Evolutionary conservation across 1,140 invertebrate genomes (phyloP).

Genomic region (Melipona quadrifasciata): DNA sequence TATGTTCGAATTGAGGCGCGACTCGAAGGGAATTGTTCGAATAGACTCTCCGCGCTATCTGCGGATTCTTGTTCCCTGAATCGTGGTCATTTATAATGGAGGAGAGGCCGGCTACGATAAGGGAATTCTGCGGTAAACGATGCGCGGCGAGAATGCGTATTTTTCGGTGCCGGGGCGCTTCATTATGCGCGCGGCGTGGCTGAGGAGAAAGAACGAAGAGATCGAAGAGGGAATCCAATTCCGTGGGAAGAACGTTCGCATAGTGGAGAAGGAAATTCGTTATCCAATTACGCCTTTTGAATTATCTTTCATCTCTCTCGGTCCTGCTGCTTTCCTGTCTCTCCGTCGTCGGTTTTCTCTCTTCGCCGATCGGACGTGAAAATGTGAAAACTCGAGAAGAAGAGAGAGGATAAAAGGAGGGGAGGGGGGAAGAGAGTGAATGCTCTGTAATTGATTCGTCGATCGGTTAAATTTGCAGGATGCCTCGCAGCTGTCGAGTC

Average conservation of each 20-base stretch:
- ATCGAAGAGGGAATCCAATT: constrained; percentile 46
- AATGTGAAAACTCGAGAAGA: neutral
- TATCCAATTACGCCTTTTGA: constrained; percentile 19
- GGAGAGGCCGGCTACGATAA: constrained; percentile 53
- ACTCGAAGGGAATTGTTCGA: constrained; percentile 30
- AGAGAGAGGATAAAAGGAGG: neutral
- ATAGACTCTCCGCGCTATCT: constrained; percentile 21
- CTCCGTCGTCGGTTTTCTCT: neutral
- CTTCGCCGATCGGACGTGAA: neutral
- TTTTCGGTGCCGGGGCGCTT: constrained; percentile 53
- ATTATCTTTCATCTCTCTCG: neutral
- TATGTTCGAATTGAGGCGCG: neutral
- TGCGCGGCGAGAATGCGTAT: constrained; percentile 55
- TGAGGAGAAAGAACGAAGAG: constrained; percentile 9
- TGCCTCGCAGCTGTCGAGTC: constrained; percentile 14
- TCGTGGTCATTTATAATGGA: constrained; percentile 54
- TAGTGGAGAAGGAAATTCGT: neutral
- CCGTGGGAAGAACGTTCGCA: constrained; percentile 38
- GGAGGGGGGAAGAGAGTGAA: neutral
- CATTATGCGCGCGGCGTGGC: constrained; percentile 36
- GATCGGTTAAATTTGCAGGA: neutral
- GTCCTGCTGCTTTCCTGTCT: too few species aligned
- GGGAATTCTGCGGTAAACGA: constrained; percentile 55
- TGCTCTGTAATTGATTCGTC: constrained; percentile 5
- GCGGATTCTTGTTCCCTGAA: constrained; percentile 39